These are phyloP conservation scores for Metallyticus violacea DNA, from an alignment of 2,888 invertebrate species.

Conservation along the genomic window DNA sequence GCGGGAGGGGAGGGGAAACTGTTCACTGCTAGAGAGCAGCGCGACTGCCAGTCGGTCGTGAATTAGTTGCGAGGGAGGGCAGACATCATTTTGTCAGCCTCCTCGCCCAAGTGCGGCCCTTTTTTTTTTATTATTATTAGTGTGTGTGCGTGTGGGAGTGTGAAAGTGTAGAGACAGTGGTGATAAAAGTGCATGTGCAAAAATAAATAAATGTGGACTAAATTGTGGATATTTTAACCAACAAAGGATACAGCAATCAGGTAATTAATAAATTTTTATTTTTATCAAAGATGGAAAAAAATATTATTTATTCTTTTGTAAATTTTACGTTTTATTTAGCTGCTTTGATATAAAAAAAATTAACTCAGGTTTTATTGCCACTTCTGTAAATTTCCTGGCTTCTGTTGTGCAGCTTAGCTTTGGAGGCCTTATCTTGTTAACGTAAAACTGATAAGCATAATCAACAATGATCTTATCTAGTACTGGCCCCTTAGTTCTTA, in stretches of 20 bases:
- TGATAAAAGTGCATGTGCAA: neutral
- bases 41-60: neutral
- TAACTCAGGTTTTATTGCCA: neutral
- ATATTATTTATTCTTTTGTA: no score
- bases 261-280: neutral
- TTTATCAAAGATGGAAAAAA: neutral
- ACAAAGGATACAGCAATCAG: neutral
- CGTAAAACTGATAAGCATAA: neutral
- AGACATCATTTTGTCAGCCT: neutral
- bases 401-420: neutral
- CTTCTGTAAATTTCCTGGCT: neutral
- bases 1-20: neutral
- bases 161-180: neutral
- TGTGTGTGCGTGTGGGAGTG: neutral
- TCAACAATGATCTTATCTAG: neutral
- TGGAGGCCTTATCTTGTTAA: neutral
- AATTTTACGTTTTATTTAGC: no score
- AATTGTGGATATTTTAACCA: neutral
- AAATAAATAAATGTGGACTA: neutral
- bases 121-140: neutral
- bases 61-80: neutral
- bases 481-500: neutral
- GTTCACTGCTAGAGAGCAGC: neutral
- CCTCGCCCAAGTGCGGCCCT: neutral
- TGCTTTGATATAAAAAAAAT: no score